phyloP scores from a whole-genome alignment of 2,888 invertebrate genomes.

The Lochmaea capreae region DNA sequence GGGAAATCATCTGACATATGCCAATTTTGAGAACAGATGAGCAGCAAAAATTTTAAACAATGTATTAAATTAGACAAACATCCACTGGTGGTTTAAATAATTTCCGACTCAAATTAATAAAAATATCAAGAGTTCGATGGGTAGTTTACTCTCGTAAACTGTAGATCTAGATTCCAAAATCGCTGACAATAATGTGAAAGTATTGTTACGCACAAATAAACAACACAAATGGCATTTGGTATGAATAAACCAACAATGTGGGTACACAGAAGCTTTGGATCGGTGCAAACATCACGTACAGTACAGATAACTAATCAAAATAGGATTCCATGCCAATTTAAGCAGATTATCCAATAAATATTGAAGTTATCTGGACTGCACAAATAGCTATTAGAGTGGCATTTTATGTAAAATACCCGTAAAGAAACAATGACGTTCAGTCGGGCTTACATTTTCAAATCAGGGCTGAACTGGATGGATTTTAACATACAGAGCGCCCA shows the following conservation, averaged over 20 bases:
- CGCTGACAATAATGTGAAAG: neutral
- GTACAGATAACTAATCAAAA: constrained; percentile 52
- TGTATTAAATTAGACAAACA: too few species aligned
- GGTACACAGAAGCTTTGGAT: constrained; percentile 38
- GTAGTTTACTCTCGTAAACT: neutral
- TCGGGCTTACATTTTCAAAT: constrained; percentile 6
- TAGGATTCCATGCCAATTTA: constrained; percentile 46
- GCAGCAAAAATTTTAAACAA: too few species aligned
- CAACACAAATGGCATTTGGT: constrained; percentile 48
- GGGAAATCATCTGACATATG: too few species aligned
- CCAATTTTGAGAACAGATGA: too few species aligned
- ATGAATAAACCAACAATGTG: constrained; percentile 50
- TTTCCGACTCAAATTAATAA: too few species aligned
- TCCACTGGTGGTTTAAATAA: too few species aligned
- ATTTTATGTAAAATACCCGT: constrained; percentile 34
- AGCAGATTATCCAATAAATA: constrained; percentile 46
- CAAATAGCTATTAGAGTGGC: constrained; percentile 40
- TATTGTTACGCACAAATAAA: constrained; percentile 28
- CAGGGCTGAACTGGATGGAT: neutral
- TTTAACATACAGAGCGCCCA: too few species aligned
- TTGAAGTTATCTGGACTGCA: constrained; percentile 46
- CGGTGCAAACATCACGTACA: constrained; percentile 48
- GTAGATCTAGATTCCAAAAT: constrained; percentile 21
- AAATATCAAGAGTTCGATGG: too few species aligned
- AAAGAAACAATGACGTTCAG: constrained; percentile 40